These are phyloP conservation scores for Phortica variegata DNA, from an alignment of 1,140 invertebrate genomes.

Conservation along the genomic window DNA sequence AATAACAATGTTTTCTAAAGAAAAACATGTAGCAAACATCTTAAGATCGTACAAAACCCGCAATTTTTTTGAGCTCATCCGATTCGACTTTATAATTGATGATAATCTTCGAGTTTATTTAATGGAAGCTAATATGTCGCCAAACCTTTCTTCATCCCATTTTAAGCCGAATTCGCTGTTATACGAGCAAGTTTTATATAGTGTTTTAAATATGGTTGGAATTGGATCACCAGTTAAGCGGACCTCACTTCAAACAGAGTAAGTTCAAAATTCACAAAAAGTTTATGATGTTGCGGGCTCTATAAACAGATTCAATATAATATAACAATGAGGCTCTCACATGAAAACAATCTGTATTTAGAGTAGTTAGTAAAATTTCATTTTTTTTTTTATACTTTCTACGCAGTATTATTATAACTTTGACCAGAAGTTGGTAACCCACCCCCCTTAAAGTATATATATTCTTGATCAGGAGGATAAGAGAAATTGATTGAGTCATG, in stretches of 20 bases:
- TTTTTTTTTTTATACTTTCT: background rate
- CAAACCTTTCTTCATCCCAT: slow-evolving; percentile 92
- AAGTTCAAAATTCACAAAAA: background rate
- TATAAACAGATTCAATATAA: background rate
- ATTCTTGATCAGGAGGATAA: no score
- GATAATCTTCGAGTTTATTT: slow-evolving; percentile 83
- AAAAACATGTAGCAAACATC: slow-evolving; percentile 66
- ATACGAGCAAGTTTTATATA: slow-evolving; percentile 92
- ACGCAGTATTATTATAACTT: no score
- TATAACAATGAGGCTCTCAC: slow-evolving; percentile 14
- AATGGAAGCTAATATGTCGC: slow-evolving; percentile 98
- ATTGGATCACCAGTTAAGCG: slow-evolving; percentile 55
- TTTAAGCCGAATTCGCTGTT: slow-evolving; percentile 83
- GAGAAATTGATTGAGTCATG: no score
- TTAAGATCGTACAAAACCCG: slow-evolving; percentile 61
- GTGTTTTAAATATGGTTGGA: slow-evolving; percentile 80
- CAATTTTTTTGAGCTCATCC: slow-evolving; percentile 92
- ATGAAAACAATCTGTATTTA: background rate
- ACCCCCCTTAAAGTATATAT: no score
- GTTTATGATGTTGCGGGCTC: background rate
- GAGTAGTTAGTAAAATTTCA: background rate
- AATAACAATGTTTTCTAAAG: slow-evolving; percentile 74
- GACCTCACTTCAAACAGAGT: slow-evolving; percentile 1
- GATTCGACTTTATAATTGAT: slow-evolving; percentile 92
- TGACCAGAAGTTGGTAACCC: no score